Evolutionary conservation across 2,113 vertebrate genomes (phyloP).

Genomic region (Agelaius tricolor): DNA sequence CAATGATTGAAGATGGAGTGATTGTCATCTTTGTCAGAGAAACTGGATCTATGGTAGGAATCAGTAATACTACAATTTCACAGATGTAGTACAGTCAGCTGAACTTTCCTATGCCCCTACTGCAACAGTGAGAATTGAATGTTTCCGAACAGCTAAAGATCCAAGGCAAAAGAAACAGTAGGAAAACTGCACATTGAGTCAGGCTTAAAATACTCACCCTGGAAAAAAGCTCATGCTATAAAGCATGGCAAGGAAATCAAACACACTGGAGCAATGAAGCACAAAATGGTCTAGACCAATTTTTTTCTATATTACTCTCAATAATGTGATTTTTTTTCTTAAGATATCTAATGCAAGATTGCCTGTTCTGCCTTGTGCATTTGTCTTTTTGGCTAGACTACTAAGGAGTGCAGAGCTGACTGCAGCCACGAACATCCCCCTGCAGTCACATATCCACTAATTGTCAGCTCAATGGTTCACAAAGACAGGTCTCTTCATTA

Average conservation of each 20-base stretch:
- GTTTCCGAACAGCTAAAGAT: not conserved
- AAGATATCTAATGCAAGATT: not conserved
- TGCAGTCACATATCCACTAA: not conserved
- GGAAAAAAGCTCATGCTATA: not conserved
- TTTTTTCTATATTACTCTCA: not conserved
- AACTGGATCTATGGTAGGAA: not conserved
- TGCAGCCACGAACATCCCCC: not conserved
- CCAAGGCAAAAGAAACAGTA: not conserved
- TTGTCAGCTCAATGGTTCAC: not conserved
- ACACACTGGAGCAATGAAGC: not conserved
- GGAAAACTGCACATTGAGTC: not conserved
- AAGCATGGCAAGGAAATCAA: not conserved
- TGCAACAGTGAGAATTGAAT: not conserved
- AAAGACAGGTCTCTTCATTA: not conserved
- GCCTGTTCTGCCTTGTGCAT: not conserved
- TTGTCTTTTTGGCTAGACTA: not conserved
- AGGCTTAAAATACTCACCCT: not conserved
- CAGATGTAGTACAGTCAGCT: not conserved
- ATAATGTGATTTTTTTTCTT: not conserved
- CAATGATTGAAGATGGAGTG: not conserved
- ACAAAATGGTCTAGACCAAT: not conserved
- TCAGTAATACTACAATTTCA: not conserved
- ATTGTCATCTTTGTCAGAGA: not conserved
- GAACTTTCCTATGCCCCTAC: not conserved
- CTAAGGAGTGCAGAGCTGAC: not conserved